Conservation (phyloP, 2,888 invertebrate species). For the Calameuta pallipes region DNA sequence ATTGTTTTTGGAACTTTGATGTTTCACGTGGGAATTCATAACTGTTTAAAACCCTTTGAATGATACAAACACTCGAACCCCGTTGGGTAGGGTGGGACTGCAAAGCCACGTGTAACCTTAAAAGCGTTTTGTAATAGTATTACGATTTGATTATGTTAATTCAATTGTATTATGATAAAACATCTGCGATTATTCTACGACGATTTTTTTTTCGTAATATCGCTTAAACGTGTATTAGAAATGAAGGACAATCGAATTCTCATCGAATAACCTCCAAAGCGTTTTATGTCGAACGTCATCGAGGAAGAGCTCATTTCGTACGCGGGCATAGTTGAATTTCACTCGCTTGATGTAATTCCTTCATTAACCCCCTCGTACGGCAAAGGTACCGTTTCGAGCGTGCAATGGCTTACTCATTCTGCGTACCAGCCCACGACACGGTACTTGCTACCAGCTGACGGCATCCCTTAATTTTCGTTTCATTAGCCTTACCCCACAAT, state of each 20-base stretch:
- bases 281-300: constrained; percentile 24
- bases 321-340: constrained; percentile 25
- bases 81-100: neutral
- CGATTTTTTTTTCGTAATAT: neutral
- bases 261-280: constrained; percentile 12
- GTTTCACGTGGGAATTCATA: too few species aligned
- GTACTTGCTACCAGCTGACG: constrained; percentile 47
- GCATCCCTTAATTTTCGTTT: constrained; percentile 47
- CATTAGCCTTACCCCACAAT: constrained; percentile 35
- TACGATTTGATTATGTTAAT: neutral
- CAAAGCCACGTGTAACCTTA: neutral
- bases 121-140: neutral
- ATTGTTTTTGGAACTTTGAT: neutral
- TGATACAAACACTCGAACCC: neutral
- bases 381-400: constrained; percentile 26
- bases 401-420: constrained; percentile 25
- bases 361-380: constrained; percentile 41
- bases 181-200: neutral
- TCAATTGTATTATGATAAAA: neutral
- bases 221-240: neutral
- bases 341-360: constrained; percentile 38
- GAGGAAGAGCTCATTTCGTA: constrained; percentile 23
- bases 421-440: constrained; percentile 37
- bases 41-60: neutral
- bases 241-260: neutral